These are phyloP conservation scores for Holocentrus rufus DNA, from an alignment of 2,797 vertebrate species.

Conservation along the genomic window DNA sequence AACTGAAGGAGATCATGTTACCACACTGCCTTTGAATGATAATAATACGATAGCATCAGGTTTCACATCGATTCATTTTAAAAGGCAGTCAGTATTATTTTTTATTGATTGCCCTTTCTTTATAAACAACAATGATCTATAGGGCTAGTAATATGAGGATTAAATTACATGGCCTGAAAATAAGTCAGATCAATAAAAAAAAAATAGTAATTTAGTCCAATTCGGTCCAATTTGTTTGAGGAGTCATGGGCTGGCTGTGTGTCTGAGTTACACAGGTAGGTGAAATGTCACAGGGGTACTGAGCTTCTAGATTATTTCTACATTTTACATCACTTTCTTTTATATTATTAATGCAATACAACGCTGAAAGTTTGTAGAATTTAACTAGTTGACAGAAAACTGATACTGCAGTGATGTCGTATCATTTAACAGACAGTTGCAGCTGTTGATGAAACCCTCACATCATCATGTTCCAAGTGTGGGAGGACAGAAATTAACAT, in stretches of 20 bases:
- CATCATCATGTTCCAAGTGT: constrained; percentile 67
- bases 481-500: constrained; percentile 71
- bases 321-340: constrained; percentile 68
- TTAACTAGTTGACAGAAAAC: constrained; percentile 56
- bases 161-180: constrained; percentile 71
- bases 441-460: constrained; percentile 76
- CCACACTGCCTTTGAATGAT: constrained; percentile 65
- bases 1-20: constrained; percentile 53
- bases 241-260: constrained; percentile 41
- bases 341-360: constrained; percentile 47
- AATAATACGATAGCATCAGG: constrained; percentile 53
- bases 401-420: constrained; percentile 60
- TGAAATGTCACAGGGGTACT: constrained; percentile 37
- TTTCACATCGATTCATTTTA: constrained; percentile 69
- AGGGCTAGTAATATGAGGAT: constrained; percentile 66
- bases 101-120: constrained; percentile 67
- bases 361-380: constrained; percentile 54
- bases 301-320: constrained; percentile 50
- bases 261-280: constrained; percentile 54
- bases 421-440: constrained; percentile 62
- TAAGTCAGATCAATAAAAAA: constrained; percentile 62
- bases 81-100: constrained; percentile 66
- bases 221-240: constrained; percentile 67
- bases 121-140: constrained; percentile 77
- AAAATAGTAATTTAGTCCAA: constrained; percentile 71